phyloP scores from a whole-genome alignment of 2,888 invertebrate genomes.

The Arge pagana region DNA sequence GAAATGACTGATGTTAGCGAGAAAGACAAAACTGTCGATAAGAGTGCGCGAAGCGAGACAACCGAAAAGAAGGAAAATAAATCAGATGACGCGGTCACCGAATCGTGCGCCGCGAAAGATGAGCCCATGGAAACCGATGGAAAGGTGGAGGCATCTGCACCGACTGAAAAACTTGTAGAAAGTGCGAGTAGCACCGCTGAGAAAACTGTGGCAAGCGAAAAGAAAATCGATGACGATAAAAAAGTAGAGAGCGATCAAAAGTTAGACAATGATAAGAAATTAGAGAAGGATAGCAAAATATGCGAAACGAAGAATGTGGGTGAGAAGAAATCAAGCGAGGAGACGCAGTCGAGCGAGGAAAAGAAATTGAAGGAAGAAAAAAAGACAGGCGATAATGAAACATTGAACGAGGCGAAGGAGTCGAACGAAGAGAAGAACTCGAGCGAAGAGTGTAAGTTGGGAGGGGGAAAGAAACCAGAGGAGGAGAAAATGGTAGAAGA shows the following conservation, averaged over 20 bases:
- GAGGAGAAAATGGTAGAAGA: conserved; percentile 22
- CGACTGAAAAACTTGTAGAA: conserved; percentile 5
- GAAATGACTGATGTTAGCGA: conserved; percentile 37
- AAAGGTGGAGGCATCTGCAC: conserved; percentile 25
- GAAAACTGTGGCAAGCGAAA: conserved; percentile 10
- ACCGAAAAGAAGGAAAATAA: conserved; percentile 30
- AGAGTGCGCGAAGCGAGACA: conserved; percentile 15
- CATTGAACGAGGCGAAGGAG: background rate
- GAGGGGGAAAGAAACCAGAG: conserved; percentile 13
- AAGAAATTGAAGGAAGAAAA: conserved; percentile 9
- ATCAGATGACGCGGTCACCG: conserved; percentile 31
- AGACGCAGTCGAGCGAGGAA: conserved; percentile 3
- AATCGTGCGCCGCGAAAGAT: conserved; percentile 25
- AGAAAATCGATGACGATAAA: conserved; percentile 22
- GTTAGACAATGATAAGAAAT: background rate
- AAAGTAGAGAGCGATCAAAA: conserved; percentile 8
- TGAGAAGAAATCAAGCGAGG: conserved; percentile 24
- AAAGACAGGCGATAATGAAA: conserved; percentile 15
- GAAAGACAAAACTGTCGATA: conserved; percentile 29
- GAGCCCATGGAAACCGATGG: conserved; percentile 15
- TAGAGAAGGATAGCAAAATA: conserved; percentile 3
- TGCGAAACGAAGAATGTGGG: conserved; percentile 25
- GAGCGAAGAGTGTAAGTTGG: too few species aligned
- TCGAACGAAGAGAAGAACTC: too few species aligned
- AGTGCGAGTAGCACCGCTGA: background rate